Evolutionary conservation across 30 jellyfish, hydroid and myxozoan species (phyloP).

Genomic region (Cassiopea xamachana): DNA sequence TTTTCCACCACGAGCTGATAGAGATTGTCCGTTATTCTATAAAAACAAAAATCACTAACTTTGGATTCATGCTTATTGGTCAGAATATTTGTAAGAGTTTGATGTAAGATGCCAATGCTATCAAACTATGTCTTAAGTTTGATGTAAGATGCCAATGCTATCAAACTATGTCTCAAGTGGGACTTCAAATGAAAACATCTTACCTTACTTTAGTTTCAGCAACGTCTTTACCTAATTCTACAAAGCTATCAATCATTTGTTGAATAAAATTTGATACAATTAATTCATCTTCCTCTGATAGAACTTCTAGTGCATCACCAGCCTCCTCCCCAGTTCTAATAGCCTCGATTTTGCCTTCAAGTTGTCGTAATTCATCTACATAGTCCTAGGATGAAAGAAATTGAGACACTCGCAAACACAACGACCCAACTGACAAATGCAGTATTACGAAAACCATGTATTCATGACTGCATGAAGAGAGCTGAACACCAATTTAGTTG

Average conservation of each 20-base stretch:
- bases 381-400: slow-evolving; percentile 18
- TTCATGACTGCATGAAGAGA: not conserved
- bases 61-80: too few relatives aligned
- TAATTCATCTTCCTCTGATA: slow-evolving; percentile 63
- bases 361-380: slow-evolving; percentile 41
- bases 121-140: too few relatives aligned
- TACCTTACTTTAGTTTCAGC: slow-evolving; percentile 60
- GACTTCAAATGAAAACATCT: not conserved
- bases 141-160: too few relatives aligned
- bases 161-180: too few relatives aligned
- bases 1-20: slow-evolving; percentile 12
- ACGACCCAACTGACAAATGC: too few relatives aligned
- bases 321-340: slow-evolving; percentile 66
- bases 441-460: too few relatives aligned
- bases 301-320: slow-evolving; percentile 59
- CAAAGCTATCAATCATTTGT: slow-evolving; percentile 40
- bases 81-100: too few relatives aligned
- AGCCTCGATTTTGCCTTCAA: slow-evolving; percentile 56
- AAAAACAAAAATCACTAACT: not conserved
- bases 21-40: slow-evolving; percentile 36
- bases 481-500: not conserved
- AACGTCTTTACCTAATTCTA: slow-evolving; percentile 49
- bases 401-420: not conserved
- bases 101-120: too few relatives aligned
- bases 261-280: slow-evolving; percentile 51